phyloP scores from a whole-genome alignment of 2,113 vertebrate genomes.

The Cottus gobio region DNA sequence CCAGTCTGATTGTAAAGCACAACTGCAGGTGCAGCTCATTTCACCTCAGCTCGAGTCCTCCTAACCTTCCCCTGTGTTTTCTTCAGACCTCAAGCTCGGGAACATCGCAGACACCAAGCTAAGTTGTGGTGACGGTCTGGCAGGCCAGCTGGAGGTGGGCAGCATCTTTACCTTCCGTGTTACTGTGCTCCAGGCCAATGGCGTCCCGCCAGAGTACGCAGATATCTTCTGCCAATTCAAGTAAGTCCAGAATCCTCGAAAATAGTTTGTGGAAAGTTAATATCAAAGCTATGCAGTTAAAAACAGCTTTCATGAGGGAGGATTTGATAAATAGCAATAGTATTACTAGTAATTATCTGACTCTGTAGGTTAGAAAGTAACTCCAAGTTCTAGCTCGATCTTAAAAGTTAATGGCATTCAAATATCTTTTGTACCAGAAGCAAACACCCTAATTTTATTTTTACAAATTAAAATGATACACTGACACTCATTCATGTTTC shows the following conservation, averaged over 20 bases:
- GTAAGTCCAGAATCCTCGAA: conserved; percentile 82
- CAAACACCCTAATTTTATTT: not conserved
- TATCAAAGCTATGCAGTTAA: not conserved
- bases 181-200: conserved; percentile 94
- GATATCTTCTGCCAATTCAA: conserved; percentile 99
- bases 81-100: conserved; percentile 90
- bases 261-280: not conserved
- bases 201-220: conserved; percentile 93
- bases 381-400: not conserved
- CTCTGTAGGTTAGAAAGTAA: not conserved
- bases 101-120: conserved; percentile 89
- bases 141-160: conserved; percentile 92
- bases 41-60: conserved; percentile 1
- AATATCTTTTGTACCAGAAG: not conserved
- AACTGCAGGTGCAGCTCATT: conserved; percentile 28
- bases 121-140: conserved; percentile 85
- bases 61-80: conserved; percentile 43
- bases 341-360: not conserved
- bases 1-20: not conserved
- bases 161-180: conserved; percentile 97
- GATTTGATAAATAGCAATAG: not conserved
- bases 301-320: not conserved
- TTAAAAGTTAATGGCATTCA: not conserved
- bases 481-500: conserved; percentile 28
- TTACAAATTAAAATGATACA: not conserved